Base-by-base conservation (phyloP, 2,113 vertebrate genomes). In the Serilophus lunatus region DNA sequence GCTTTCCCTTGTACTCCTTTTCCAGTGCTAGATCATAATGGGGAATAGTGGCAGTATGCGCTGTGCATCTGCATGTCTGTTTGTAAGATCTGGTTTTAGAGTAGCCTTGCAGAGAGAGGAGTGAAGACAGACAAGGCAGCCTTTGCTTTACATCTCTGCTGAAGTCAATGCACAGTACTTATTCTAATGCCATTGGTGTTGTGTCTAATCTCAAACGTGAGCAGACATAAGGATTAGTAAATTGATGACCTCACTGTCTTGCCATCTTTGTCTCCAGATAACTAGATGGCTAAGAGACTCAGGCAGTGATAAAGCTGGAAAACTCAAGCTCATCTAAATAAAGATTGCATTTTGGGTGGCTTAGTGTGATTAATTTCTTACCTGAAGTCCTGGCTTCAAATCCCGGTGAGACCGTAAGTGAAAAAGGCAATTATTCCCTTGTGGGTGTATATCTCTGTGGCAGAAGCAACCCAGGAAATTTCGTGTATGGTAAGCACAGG, bases 171-270 rank as follows among this genome's bases (percentile, higher is more conserved):
- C 56, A 61, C 54, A 85, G 89, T 84, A 72, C 91, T 97, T 94
- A 88, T 88, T 95, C 82, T 92, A 97, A 92, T n/a, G 10, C 86
- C 7, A 25, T 77, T 96, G 96, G 70, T 98, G 95, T 90, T 93
- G 92, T 88, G 97, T 97, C 95, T 97, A 92, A 97, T 97, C 86
- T 96, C 88, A 96, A 96, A 92, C 9, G 72, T 98, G 97, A 97
- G 93, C 94, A 96, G 91, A 97, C 96, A 93, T 33, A 96, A 89
- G 83, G 92, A 74, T 94, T 90, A 94, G 93, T 94, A 95, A 97
- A 96, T 92, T 95, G 96, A 97, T 97, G 95, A 97, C 92, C 82
- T 96, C 80, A 74, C 93, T 96, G 94, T 96, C 96, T 97, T 96
- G 53, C 11, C 22, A 68, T 86, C 72, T 88, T 95, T 93, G 75